A percentile compares a stretch with the other conserved stretches of the same genome.
Conservation (phyloP, 1,140 invertebrate species). For the Pseudomyrmex cubaensis region DNA sequence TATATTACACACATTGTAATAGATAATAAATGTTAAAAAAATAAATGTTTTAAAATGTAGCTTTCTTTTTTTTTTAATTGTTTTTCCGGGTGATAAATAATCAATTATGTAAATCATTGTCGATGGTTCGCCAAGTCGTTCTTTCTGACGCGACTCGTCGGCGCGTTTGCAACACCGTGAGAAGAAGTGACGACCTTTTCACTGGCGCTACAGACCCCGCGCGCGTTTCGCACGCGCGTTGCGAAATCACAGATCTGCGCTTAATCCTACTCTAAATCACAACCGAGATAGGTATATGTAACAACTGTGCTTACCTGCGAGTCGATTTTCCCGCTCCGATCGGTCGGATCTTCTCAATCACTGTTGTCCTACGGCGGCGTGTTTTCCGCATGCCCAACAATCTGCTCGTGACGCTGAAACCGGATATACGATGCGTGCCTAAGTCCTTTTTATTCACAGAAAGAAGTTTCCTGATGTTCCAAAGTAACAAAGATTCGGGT, state of each 20-base stretch:
- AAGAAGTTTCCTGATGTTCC: not conserved
- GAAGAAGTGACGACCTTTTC: conserved; percentile 55
- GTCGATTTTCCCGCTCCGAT: conserved; percentile 49
- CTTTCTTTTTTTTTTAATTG: no score
- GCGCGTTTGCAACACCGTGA: conserved; percentile 45
- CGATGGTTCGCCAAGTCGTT: not conserved
- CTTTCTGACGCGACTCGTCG: conserved; percentile 11
- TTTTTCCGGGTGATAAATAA: not conserved
- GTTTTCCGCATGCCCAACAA: conserved; percentile 69
- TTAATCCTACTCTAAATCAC: conserved; percentile 9
- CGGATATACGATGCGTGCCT: conserved; percentile 46
- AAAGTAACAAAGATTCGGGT: conserved; percentile 58
- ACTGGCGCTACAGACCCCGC: conserved; percentile 6
- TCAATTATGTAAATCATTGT: not conserved
- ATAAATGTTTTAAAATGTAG: not conserved
- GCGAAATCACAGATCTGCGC: conserved; percentile 8
- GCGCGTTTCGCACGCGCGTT: conserved; percentile 39
- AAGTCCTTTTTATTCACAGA: conserved; percentile 23
- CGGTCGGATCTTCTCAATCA: conserved; percentile 67
- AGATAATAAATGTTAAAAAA: not conserved
- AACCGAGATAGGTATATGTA: conserved; percentile 27
- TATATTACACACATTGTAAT: not conserved
- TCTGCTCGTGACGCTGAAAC: conserved; percentile 28
- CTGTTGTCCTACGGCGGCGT: conserved; percentile 51
- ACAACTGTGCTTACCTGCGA: conserved; percentile 64